These are phyloP conservation scores for Conchocele bisecta DNA, from an alignment of 2,888 invertebrate species.

Conservation along the genomic window DNA sequence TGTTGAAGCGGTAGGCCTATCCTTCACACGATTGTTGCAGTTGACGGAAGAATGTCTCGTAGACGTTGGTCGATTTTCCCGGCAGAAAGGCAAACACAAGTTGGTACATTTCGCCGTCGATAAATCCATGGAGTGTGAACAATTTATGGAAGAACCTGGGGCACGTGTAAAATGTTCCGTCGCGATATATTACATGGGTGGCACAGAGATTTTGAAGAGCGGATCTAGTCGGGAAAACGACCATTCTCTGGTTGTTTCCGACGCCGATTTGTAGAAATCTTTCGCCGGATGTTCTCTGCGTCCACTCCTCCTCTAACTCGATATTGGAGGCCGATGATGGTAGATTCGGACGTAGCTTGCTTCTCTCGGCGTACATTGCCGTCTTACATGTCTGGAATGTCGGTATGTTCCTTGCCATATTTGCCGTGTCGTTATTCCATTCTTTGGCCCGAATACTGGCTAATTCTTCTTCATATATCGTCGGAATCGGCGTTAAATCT, in stretches of 20 bases:
- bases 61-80: too few species aligned
- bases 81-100: conserved; percentile 29
- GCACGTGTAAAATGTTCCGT: conserved; percentile 35
- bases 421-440: conserved; percentile 17
- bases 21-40: not conserved
- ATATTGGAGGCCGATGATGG: too few species aligned
- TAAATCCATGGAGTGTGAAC: too few species aligned
- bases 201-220: not conserved
- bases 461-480: conserved; percentile 15
- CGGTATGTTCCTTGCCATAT: conserved; percentile 9
- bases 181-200: conserved; percentile 10
- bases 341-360: too few species aligned
- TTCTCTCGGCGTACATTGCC: conserved; percentile 12
- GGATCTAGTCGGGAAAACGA: conserved; percentile 13
- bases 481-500: conserved; percentile 15
- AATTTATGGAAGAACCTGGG: conserved; percentile 23
- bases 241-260: too few species aligned
- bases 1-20: conserved; percentile 16
- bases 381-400: conserved; percentile 11
- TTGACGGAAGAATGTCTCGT: too few species aligned
- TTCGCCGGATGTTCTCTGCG: too few species aligned
- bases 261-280: too few species aligned
- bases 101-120: conserved; percentile 17
- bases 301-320: conserved; percentile 14
- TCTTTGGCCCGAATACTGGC: conserved; percentile 2